Evolutionary conservation across 1,140 invertebrate species (phyloP).

Genomic region (Sinella curviseta): DNA sequence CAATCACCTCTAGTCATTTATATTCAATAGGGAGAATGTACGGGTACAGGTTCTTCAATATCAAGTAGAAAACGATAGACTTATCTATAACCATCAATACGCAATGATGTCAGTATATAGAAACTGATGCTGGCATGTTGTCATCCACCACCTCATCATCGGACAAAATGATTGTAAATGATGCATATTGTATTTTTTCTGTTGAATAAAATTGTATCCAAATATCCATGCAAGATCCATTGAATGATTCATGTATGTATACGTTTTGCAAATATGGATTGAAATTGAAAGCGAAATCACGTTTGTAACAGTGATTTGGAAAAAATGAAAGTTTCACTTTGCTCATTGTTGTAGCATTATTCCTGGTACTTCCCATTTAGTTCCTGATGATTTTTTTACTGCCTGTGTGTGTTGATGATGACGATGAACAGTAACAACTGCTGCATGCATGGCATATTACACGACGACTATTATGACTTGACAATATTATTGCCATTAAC

Average conservation of each 20-base stretch:
- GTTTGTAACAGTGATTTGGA: neutral
- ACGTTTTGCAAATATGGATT: neutral
- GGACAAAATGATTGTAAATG: neutral
- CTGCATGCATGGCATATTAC: neutral
- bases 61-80: no score
- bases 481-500: slow-evolving; percentile 4
- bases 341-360: slow-evolving; percentile 12
- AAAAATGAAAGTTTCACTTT: slow-evolving; percentile 26
- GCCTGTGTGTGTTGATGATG: neutral
- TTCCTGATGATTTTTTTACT: neutral
- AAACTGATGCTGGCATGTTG: neutral
- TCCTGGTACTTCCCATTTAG: neutral
- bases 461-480: neutral
- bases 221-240: neutral
- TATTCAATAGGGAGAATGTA: no score
- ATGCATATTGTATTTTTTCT: no score
- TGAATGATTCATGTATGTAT: neutral
- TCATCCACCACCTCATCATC: neutral
- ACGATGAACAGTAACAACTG: neutral
- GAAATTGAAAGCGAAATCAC: slow-evolving; percentile 21
- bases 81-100: no score
- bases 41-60: no score
- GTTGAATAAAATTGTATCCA: neutral
- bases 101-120: neutral
- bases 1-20: neutral